A percentile compares a stretch with the other conserved stretches of the same genome.
Evolutionary conservation across 1,140 invertebrate species (phyloP).

Genomic region (Aphaenogaster rudis): DNA sequence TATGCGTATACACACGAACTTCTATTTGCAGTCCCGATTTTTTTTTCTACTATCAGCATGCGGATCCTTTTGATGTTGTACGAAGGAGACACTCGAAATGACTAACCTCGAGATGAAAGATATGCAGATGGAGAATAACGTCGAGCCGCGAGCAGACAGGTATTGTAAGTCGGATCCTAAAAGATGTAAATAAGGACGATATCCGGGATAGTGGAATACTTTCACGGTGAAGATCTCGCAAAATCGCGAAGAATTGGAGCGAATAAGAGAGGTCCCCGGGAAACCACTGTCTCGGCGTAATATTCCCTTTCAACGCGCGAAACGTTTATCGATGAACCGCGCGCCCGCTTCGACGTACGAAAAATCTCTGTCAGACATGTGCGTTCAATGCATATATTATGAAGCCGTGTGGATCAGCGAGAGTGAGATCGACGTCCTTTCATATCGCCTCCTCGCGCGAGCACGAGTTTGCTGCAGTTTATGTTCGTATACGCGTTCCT

Average conservation of each 20-base stretch:
- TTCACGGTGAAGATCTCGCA: conserved; percentile 36
- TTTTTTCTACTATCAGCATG: conserved; percentile 32
- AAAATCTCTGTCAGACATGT: conserved; percentile 34
- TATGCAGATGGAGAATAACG: conserved; percentile 54
- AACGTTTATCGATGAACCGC: conserved; percentile 61
- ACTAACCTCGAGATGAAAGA: conserved; percentile 50
- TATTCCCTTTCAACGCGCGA: conserved; percentile 48
- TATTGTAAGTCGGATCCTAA: conserved; percentile 52
- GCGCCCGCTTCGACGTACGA: conserved; percentile 37
- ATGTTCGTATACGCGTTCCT: background rate
- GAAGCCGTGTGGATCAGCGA: background rate
- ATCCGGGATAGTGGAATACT: conserved; percentile 38
- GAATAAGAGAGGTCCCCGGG: conserved; percentile 33
- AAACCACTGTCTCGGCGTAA: conserved; percentile 54
- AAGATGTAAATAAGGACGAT: conserved; percentile 60
- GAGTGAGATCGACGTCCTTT: conserved; percentile 24
- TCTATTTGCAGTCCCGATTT: conserved; percentile 9
- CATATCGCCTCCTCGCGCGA: conserved; percentile 27
- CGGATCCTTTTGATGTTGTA: conserved; percentile 23
- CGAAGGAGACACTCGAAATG: conserved; percentile 35
- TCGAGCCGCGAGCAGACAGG: conserved; percentile 13
- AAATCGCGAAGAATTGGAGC: conserved; percentile 52
- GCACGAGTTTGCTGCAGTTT: background rate
- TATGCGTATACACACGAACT: background rate
- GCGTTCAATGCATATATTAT: conserved; percentile 51